Conservation (phyloP, 1,140 invertebrate species). For the Zaprionus ghesquierei region DNA sequence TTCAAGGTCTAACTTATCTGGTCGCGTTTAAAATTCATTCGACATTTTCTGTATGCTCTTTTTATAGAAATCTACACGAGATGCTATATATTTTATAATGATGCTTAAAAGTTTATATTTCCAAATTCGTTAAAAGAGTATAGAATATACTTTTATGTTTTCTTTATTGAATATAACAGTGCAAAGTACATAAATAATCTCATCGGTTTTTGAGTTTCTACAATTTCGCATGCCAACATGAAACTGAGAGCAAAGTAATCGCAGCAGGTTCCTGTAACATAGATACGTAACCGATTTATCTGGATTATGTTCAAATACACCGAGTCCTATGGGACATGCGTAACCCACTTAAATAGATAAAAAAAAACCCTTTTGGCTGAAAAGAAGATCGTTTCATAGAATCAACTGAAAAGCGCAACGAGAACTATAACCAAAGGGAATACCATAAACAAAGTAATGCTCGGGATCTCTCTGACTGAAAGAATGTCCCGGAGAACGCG, state of each 20-base stretch:
- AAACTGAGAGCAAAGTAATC: not conserved
- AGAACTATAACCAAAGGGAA: constrained; percentile 51
- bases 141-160: too few species aligned
- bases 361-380: constrained; percentile 45
- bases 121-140: too few species aligned
- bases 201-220: too few species aligned
- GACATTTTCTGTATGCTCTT: too few species aligned
- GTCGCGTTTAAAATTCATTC: too few species aligned
- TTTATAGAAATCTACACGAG: too few species aligned
- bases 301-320: not conserved
- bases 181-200: too few species aligned
- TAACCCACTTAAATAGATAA: not conserved
- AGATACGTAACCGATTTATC: not conserved
- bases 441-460: constrained; percentile 49
- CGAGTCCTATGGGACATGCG: not conserved
- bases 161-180: too few species aligned
- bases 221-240: not conserved
- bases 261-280: not conserved
- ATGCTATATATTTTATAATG: too few species aligned
- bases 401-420: constrained; percentile 70
- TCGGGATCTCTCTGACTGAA: not conserved
- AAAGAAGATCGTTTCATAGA: constrained; percentile 51
- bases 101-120: too few species aligned
- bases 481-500: constrained; percentile 59
- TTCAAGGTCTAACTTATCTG: too few species aligned